Evolutionary conservation across 1,140 invertebrate genomes (phyloP).

Genomic region (Bilobella aurantiaca): DNA sequence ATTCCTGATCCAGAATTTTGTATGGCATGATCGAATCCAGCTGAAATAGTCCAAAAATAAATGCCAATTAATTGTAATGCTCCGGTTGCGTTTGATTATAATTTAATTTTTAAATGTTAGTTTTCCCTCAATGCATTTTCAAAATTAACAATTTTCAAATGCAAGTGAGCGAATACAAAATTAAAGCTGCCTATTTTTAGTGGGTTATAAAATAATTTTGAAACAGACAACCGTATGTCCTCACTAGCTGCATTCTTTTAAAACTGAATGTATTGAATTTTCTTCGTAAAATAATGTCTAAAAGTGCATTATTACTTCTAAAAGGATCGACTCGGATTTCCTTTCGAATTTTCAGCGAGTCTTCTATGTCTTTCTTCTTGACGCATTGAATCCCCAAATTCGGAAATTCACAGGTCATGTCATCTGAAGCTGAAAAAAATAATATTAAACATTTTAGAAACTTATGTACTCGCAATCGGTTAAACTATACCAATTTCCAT

Average conservation of each 20-base stretch:
- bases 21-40: conserved; percentile 72
- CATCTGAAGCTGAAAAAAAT: conserved; percentile 50
- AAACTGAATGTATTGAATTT: no score
- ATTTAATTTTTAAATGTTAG: conserved; percentile 69
- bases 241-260: no score
- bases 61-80: conserved; percentile 48
- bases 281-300: no score
- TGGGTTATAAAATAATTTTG: no score
- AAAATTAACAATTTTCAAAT: no score
- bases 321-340: conserved; percentile 86
- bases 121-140: conserved; percentile 84
- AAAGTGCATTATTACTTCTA: conserved; percentile 83
- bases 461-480: not conserved
- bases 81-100: conserved; percentile 84
- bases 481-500: conserved; percentile 50
- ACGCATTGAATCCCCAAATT: conserved; percentile 95
- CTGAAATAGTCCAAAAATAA: conserved; percentile 44
- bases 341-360: conserved; percentile 69
- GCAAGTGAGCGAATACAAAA: no score
- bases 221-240: no score
- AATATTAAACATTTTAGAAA: conserved; percentile 26
- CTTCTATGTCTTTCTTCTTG: conserved; percentile 86
- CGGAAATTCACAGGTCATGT: conserved; percentile 69
- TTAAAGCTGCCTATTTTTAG: no score
- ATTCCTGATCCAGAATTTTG: conserved; percentile 62